phyloP scores from a whole-genome alignment of 2,888 invertebrate species.

The Nomada ruficornis region DNA sequence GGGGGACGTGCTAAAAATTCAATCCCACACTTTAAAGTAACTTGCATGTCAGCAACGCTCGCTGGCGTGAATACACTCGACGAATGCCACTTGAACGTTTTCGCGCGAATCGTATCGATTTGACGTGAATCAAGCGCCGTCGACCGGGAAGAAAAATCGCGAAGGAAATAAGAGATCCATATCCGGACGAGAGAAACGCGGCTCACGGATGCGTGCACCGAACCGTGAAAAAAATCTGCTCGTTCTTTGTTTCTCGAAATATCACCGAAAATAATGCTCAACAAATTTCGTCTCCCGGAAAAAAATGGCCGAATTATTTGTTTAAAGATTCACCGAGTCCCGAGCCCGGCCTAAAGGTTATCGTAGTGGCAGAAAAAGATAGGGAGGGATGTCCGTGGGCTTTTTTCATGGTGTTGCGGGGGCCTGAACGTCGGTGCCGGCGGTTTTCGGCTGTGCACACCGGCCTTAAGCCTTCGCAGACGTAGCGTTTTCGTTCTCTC shows the following conservation, averaged over 20 bases:
- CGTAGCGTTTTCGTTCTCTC: constrained; percentile 72
- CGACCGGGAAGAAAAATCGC: background rate
- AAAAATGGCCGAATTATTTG: background rate
- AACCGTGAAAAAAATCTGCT: too few relatives aligned
- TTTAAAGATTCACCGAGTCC: constrained; percentile 42
- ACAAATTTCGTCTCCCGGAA: too few relatives aligned
- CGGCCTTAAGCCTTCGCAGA: constrained; percentile 61
- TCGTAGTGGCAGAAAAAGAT: constrained; percentile 70
- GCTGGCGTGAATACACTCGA: constrained; percentile 10
- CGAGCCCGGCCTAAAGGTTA: constrained; percentile 70
- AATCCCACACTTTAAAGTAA: constrained; percentile 28
- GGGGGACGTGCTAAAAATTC: constrained; percentile 48
- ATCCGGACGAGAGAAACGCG: too few relatives aligned
- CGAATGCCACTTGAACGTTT: constrained; percentile 15
- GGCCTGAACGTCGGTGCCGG: constrained; percentile 59
- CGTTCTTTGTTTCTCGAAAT: too few relatives aligned
- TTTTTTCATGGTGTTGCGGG: constrained; percentile 71
- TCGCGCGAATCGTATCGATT: background rate
- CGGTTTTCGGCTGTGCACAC: constrained; percentile 61
- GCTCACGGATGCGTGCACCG: too few relatives aligned
- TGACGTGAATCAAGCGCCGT: background rate
- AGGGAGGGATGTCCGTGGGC: constrained; percentile 62
- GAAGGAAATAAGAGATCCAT: too few relatives aligned
- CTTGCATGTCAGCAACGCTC: constrained; percentile 7
- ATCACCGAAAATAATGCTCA: too few relatives aligned